Conservation (phyloP, 1,140 invertebrate genomes). For the Achroia grisella region DNA sequence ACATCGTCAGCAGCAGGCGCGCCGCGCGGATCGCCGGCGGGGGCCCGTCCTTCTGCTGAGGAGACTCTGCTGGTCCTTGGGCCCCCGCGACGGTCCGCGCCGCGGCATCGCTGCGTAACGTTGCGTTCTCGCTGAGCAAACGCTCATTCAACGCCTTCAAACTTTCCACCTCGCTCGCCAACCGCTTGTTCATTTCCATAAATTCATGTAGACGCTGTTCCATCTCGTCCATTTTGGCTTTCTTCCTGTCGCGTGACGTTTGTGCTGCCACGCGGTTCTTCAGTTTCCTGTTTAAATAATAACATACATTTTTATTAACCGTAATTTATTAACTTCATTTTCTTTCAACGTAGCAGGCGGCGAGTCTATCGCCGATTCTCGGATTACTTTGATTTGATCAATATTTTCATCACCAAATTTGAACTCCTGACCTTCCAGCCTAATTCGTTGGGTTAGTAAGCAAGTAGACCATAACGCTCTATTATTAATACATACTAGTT, state of each 20-base stretch:
- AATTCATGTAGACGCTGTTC: slow-evolving; percentile 81
- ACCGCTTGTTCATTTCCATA: slow-evolving; percentile 77
- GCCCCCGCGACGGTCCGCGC: slow-evolving; percentile 64
- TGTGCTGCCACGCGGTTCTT: slow-evolving; percentile 99
- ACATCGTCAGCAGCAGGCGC: slow-evolving; percentile 82
- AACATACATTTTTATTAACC: too few relatives aligned
- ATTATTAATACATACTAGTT: too few relatives aligned
- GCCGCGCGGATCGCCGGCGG: slow-evolving; percentile 74
- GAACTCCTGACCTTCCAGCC: too few relatives aligned
- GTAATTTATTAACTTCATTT: too few relatives aligned
- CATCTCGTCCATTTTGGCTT: slow-evolving; percentile 91
- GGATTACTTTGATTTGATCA: too few relatives aligned
- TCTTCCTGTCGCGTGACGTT: slow-evolving; percentile 97
- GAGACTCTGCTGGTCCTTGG: slow-evolving; percentile 87
- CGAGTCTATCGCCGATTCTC: too few relatives aligned
- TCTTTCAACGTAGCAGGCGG: too few relatives aligned
- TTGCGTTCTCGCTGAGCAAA: slow-evolving; percentile 77
- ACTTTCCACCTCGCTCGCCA: slow-evolving; percentile 78
- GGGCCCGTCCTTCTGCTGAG: slow-evolving; percentile 87
- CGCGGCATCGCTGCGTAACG: slow-evolving; percentile 74
- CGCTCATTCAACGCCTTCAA: slow-evolving; percentile 79
- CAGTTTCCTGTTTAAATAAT: slow-evolving; percentile 82
- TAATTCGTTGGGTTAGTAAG: too few relatives aligned
- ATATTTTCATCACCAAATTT: too few relatives aligned
- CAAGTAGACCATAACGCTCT: too few relatives aligned